Percentiles rank a stretch among this genome's conserved stretches.
Conservation (phyloP, 2,797 vertebrate genomes). For the Rousettus madagascariensis region DNA sequence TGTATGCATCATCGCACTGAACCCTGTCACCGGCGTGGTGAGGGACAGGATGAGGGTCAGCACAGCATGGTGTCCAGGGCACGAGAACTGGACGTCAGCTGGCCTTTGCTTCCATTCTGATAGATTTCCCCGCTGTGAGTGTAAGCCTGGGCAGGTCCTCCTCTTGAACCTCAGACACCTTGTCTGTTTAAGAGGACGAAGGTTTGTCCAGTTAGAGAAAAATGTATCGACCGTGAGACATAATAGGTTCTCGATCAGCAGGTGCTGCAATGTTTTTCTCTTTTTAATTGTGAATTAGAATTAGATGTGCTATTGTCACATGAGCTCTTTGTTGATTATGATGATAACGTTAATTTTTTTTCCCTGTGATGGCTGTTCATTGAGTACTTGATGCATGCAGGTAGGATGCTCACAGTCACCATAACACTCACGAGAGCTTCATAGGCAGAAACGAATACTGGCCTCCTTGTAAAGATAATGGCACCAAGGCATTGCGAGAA, state of each 20-base stretch:
- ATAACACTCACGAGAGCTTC: too few relatives aligned
- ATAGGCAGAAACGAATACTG: not conserved
- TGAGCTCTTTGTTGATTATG: not conserved
- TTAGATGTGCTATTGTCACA: rapidly evolving
- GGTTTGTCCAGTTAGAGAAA: not conserved
- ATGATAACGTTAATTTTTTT: rapidly evolving
- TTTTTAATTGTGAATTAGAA: not conserved
- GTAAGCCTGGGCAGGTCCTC: rapidly evolving
- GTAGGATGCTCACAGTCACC: rapidly evolving
- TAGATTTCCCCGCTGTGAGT: rapidly evolving
- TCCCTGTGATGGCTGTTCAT: too few relatives aligned
- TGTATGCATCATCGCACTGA: rapidly evolving
- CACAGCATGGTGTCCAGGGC: rapidly evolving
- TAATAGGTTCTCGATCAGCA: not conserved
- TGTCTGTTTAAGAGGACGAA: not conserved
- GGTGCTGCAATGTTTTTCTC: not conserved
- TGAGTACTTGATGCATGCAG: not conserved
- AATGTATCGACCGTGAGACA: not conserved
- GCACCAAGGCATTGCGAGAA: not conserved
- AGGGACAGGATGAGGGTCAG: not conserved
- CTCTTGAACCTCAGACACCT: not conserved
- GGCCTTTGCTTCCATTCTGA: too few relatives aligned
- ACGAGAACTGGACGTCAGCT: rapidly evolving
- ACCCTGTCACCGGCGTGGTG: not conserved
- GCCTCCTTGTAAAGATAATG: not conserved